Conservation (phyloP, 2,888 invertebrate genomes). For the Tachina grossa region DNA sequence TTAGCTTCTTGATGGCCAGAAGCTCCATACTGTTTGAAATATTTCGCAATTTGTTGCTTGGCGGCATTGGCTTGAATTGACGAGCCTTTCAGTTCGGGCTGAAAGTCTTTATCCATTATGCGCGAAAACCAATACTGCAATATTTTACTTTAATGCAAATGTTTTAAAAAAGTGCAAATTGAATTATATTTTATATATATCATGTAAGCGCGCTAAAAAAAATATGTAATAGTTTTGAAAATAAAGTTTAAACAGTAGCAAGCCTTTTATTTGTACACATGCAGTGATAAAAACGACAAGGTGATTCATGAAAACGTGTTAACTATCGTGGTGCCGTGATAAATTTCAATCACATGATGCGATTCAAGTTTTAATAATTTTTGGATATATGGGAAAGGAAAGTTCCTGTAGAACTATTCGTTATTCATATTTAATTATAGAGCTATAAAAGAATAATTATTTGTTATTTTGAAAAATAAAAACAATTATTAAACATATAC, state of each 20-base stretch:
- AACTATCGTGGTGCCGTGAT: background rate
- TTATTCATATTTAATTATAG: too few species aligned
- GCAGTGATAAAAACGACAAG: background rate
- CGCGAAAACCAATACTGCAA: background rate
- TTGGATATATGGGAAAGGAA: too few species aligned
- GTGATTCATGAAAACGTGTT: background rate
- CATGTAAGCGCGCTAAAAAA: slow-evolving; percentile 28
- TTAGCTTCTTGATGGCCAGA: slow-evolving; percentile 65
- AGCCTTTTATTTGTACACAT: background rate
- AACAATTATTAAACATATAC: too few species aligned
- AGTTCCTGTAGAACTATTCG: too few species aligned
- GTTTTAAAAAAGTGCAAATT: background rate
- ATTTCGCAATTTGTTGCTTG: slow-evolving; percentile 51
- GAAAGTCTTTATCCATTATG: slow-evolving; percentile 58
- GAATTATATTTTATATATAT: background rate
- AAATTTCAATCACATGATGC: too few species aligned
- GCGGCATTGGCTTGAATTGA: slow-evolving; percentile 35
- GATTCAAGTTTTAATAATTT: too few species aligned
- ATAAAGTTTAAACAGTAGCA: slow-evolving; percentile 10
- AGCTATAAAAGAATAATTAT: too few species aligned
- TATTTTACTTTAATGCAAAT: background rate
- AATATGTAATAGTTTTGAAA: slow-evolving; percentile 9
- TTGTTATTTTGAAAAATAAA: too few species aligned
- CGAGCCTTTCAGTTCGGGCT: slow-evolving; percentile 33
- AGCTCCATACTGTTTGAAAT: slow-evolving; percentile 65